Evolutionary conservation across 2,888 invertebrate species (phyloP), one percentile per base, ranked within the genome.

Genomic region (Polia nebulosa): DNA sequence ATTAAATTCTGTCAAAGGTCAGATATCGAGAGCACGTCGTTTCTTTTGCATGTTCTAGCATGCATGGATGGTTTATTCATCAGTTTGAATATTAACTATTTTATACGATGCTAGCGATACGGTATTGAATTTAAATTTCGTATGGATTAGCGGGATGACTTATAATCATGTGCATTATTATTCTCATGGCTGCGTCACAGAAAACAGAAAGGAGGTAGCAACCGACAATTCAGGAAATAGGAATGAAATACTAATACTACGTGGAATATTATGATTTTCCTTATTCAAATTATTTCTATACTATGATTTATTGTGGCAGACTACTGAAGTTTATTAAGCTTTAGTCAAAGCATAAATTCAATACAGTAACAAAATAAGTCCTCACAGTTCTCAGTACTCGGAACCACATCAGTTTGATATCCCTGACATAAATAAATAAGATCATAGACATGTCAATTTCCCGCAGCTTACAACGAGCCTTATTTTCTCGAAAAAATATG

Each of bases 1-100:
- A 76, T 74, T 66, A 51, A 78, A 76, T 82, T 79, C 72, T 81
- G 81, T 81, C 87, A 85, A 85, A 87, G 85, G 85, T 85, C 83
- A 84, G 65, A 65, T 81, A 81, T 71, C 78, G 65, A 76, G 47
- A 65, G 65, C 60, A 67, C 47, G 49, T 57, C 45, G 55, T 77
- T 75, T 73, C 83, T 72, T 76, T 79, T 62, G 69, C 77, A 78
- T 82, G 71, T 58, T 69, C 58, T 72, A 51, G 76, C 67, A 80
- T 81, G 81, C 79, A 78, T 74, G 64, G 76, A 82, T 83, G 78
- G 76, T 81, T 81, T 81, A 81, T 81, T 81, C 81, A 81, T 77
- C 73, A 82, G 80, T 77, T 82, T 77, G 77, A 82, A 82, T 80
- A 77, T 72, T 75, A 82, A 71, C 53, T 72, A 58, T 74, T 81